phyloP scores from a whole-genome alignment of 2,113 vertebrate species.

The Telmatochromis brachygnathus region DNA sequence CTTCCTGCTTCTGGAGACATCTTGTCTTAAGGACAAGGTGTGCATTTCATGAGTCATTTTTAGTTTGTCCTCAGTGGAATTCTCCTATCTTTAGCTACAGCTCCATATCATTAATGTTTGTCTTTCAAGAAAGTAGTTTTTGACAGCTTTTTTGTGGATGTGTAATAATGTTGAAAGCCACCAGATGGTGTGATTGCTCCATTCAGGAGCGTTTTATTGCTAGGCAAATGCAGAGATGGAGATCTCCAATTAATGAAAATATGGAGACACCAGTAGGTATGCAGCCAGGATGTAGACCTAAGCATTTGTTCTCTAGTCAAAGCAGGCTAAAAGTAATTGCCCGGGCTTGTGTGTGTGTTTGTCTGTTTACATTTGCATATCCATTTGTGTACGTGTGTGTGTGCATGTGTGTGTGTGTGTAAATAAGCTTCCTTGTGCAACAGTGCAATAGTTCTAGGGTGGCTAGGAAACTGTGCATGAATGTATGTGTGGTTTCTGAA shows the following conservation, averaged over 20 bases:
- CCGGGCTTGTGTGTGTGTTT: not conserved
- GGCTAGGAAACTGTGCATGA: conserved; percentile 40
- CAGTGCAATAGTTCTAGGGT: conserved; percentile 29
- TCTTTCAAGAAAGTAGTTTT: not conserved
- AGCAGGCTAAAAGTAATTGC: not conserved
- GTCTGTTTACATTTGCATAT: not conserved
- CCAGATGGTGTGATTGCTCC: conserved; percentile 57
- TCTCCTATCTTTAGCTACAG: not conserved
- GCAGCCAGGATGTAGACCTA: not conserved
- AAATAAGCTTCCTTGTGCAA: conserved; percentile 1
- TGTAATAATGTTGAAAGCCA: conserved; percentile 33
- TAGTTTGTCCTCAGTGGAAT: not conserved
- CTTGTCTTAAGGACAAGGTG: not conserved
- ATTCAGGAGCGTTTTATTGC: not conserved
- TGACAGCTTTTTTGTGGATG: not conserved
- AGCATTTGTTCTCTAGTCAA: not conserved
- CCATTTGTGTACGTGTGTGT: not conserved
- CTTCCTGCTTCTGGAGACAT: not conserved
- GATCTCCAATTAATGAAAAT: not conserved
- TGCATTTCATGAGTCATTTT: not conserved
- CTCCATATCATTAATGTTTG: not conserved
- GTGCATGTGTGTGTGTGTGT: not conserved
- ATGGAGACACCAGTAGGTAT: not conserved
- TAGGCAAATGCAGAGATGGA: not conserved
- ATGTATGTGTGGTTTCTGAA: conserved; percentile 43